These are phyloP conservation scores for Conistra vaccinii DNA, from an alignment of 2,888 invertebrate genomes.

Conservation along the genomic window DNA sequence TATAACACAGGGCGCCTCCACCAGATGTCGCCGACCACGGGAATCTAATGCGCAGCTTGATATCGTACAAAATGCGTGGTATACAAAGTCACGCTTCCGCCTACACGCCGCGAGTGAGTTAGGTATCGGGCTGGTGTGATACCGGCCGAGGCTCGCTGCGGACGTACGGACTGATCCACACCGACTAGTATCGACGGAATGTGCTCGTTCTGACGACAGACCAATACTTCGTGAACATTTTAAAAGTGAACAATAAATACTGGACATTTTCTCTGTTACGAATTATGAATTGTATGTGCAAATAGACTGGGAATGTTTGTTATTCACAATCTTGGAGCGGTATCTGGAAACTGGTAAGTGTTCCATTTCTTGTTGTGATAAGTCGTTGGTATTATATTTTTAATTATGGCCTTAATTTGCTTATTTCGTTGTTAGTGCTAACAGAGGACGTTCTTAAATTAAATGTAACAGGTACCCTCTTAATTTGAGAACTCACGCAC, in stretches of 20 bases:
- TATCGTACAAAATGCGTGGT: conserved; percentile 59
- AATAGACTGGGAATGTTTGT: conserved; percentile 58
- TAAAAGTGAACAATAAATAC: conserved; percentile 56
- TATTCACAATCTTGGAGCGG: conserved; percentile 52
- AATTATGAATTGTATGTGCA: conserved; percentile 55
- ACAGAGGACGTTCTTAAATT: conserved; percentile 33
- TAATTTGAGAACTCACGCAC: conserved; percentile 39
- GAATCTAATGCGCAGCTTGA: conserved; percentile 56
- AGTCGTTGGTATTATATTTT: conserved; percentile 37
- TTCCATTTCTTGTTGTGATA: conserved; percentile 61
- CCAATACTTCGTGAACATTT: conserved; percentile 53
- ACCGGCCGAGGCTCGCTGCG: conserved; percentile 65
- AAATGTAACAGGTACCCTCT: conserved; percentile 38
- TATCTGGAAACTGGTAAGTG: conserved; percentile 63
- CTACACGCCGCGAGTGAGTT: conserved; percentile 61
- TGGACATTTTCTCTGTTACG: conserved; percentile 49
- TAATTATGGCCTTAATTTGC: conserved; percentile 19
- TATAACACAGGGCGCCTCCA: conserved; percentile 1
- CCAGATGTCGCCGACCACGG: conserved; percentile 50
- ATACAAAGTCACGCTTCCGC: conserved; percentile 67
- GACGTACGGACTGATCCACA: conserved; percentile 57
- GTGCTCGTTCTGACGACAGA: conserved; percentile 51
- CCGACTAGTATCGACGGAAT: conserved; percentile 60
- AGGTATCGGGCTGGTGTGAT: conserved; percentile 63
- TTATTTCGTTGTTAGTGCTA: conserved; percentile 6